Evolutionary conservation across 2,888 invertebrate genomes (phyloP), one percentile per base, ranked within the genome.

Genomic region (Eupeodes luniger): DNA sequence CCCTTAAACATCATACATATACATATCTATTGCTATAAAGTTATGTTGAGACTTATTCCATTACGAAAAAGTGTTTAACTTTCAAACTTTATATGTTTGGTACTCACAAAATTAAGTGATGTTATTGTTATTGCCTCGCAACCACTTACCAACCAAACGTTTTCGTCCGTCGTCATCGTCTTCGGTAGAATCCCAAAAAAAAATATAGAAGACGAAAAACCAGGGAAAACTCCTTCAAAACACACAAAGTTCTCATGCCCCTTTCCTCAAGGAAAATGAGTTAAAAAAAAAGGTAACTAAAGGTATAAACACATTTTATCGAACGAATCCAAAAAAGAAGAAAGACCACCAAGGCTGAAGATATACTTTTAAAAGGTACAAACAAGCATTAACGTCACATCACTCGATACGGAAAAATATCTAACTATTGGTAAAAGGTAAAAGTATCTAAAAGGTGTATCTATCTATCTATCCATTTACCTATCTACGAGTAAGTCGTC

Each of bases 271-370:
- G 2, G 16, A 53, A 27, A 27, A 27, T 27, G 2, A 27, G 27
- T 27, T 3, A 27, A 27, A 53, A 70, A 70, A 34, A 3, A 40
- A 55, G 6, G 19, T 16, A 16, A 53, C 55, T 16, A 40, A 59
- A 47, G 4, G 5, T 53, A 53, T 44, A 72, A 57, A 27, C 53
- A 69, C 53, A 75, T 61, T 2, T n/a, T 5, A 53, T 6, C 1
- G 53, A 53, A 53, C 16, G 16, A 62, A 27, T 27, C 27, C 27
- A 3, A 40, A 10, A 12, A 49, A 6, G 27, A 61, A 61, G 19
- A 47, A n/a, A 75, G 84, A 84, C 79, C 84, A 84, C 84, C 84
- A 75, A 79, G 61, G 62, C 49, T 61, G 69, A 47, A 74, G 36
- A 49, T 40, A 40, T 49, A 72, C 72, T 72, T 72, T 72, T 57